Base-by-base conservation (phyloP, 2,888 invertebrate species). In the Heliconius hortense region DNA sequence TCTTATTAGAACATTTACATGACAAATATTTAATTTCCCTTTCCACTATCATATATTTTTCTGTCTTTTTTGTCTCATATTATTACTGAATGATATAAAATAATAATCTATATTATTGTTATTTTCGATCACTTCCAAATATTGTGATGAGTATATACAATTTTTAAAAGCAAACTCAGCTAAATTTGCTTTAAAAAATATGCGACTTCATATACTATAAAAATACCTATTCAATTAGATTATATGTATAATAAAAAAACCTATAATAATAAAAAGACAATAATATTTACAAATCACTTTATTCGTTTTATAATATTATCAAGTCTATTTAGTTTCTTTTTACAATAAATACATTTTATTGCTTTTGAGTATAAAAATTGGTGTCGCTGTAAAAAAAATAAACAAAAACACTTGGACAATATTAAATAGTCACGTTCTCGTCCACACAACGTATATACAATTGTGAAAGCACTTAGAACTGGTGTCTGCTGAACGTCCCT, bases 261-360 rank as follows among this genome's bases (percentile, higher is more conserved):
- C 48, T 43, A 43, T 26, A 43, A 39, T 53, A 68, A 77, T 73
- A 72, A 79, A 72, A 84, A 81, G 80, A 79, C 77, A 70, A 76
- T 80, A 82, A 83, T 92, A 92, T 92, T 90, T 93, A 93, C 92
- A 93, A 92, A 92, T 92, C 87, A 88, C 85, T 93, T 93, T 93
- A 91, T 90, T 92, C 89, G 89, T 92, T 92, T 88, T 90, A 90
- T 91, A 88, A 80, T 80, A 80, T 81, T 81, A 80, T 82, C 88
- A 88, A 92, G 91, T 92, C 91, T 88, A 90, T 91, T 89, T 86
- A 85, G 88, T 91, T 91, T 82, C 90, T 86, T 91, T 91, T 88
- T 91, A 92, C 90, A 93, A 93, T 93, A 93, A 93, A 93, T 92
- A 91, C 89, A 89, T 56, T 56, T 56, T 56, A 56, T 90, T 88